Percentiles rank a stretch among this genome's conserved stretches.
phyloP scores from a whole-genome alignment of 2,113 vertebrate species.

The Heterotilapia buettikoferi region DNA sequence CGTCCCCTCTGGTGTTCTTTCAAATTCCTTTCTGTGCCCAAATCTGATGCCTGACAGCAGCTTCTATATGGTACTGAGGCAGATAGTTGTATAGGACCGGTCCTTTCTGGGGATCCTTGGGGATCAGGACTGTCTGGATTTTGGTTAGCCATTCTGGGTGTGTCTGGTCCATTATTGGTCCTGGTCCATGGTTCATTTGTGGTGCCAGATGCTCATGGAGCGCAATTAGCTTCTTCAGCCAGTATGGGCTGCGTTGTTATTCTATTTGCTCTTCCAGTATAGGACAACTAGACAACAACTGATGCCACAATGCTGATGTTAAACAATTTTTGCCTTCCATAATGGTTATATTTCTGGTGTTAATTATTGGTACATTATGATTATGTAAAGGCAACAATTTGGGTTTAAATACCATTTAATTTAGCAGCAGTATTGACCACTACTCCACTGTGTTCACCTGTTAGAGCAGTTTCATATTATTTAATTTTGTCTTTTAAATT shows the following conservation, averaged over 20 bases:
- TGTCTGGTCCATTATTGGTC: not conserved
- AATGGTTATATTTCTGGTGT: not conserved
- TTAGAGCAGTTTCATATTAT: not conserved
- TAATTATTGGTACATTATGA: not conserved
- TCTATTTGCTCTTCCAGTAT: not conserved
- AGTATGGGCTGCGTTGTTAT: not conserved
- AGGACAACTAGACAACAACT: not conserved
- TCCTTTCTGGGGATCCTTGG: not conserved
- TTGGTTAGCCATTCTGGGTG: not conserved
- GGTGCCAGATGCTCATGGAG: not conserved
- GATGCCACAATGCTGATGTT: not conserved
- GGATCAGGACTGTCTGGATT: not conserved
- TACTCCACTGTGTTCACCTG: not conserved
- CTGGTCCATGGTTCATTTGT: not conserved
- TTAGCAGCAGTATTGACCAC: not conserved
- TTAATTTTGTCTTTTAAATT: not conserved
- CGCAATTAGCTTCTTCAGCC: not conserved
- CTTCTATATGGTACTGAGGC: not conserved
- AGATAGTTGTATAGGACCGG: not conserved
- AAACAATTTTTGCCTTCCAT: not conserved
- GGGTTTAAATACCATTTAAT: not conserved
- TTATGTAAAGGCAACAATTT: not conserved
- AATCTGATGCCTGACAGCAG: not conserved
- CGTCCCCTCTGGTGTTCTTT: not conserved
- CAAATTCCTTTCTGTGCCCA: not conserved